phyloP scores from a whole-genome alignment of 2,113 vertebrate genomes.

The Nothobranchius kuhntae region DNA sequence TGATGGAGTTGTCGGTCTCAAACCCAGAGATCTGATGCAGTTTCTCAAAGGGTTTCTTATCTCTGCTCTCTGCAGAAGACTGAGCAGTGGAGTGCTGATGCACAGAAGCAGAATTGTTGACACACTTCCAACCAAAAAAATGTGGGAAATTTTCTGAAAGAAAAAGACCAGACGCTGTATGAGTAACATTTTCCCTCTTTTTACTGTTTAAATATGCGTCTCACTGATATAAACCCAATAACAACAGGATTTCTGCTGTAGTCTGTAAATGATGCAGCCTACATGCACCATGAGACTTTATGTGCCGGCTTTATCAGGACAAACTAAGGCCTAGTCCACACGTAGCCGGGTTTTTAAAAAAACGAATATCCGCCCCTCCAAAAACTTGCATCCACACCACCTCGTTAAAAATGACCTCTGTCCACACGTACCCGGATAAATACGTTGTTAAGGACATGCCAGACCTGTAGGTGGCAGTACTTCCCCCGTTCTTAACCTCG shows the following conservation, averaged over 20 bases:
- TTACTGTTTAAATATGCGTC: conserved; percentile 1
- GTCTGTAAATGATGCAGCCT: background rate
- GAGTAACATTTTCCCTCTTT: background rate
- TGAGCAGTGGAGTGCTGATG: conserved; percentile 18
- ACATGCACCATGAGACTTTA: background rate
- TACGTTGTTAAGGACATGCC: too few relatives aligned
- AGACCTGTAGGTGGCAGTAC: too few relatives aligned
- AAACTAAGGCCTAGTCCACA: background rate
- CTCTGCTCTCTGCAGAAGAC: conserved; percentile 32
- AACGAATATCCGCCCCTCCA: too few relatives aligned
- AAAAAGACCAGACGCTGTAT: background rate
- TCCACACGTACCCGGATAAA: too few relatives aligned
- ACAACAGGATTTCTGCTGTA: conserved; percentile 1
- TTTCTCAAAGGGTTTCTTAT: conserved; percentile 47
- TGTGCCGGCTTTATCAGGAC: conserved; percentile 17
- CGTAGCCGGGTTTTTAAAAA: too few relatives aligned
- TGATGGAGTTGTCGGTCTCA: conserved; percentile 52
- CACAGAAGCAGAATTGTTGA: conserved; percentile 13
- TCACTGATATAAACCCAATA: background rate
- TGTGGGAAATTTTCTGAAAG: conserved; percentile 3
- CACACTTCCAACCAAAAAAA: background rate
- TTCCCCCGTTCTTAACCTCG: too few relatives aligned
- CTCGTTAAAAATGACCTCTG: too few relatives aligned
- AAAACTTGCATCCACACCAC: too few relatives aligned
- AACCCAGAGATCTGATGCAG: conserved; percentile 35